These are phyloP conservation scores for Diadophis punctatus DNA, from an alignment of 2,113 vertebrate species.

Conservation along the genomic window DNA sequence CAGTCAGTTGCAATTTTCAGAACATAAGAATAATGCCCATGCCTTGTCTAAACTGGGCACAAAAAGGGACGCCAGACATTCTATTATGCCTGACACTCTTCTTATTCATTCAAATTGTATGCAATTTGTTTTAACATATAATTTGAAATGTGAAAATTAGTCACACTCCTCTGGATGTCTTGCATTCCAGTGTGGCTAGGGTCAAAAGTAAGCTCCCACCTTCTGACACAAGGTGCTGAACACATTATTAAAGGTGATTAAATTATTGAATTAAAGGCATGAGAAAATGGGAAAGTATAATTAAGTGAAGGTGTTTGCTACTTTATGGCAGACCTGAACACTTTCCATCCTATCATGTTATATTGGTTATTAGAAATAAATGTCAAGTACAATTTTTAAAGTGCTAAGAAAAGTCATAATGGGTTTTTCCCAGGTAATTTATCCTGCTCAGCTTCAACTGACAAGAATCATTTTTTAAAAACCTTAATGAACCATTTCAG, in stretches of 20 bases:
- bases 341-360: constrained; percentile 38
- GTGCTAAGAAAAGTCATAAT: constrained; percentile 51
- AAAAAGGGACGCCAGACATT: neutral
- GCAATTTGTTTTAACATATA: constrained; percentile 1
- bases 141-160: constrained; percentile 16
- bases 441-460: constrained; percentile 48
- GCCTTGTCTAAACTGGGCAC: neutral
- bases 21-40: neutral
- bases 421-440: constrained; percentile 43
- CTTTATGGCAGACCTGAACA: constrained; percentile 35
- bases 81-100: neutral
- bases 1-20: neutral
- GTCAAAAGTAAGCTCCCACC: neutral
- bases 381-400: constrained; percentile 59
- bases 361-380: constrained; percentile 64
- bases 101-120: neutral
- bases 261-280: constrained; percentile 49
- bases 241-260: constrained; percentile 52
- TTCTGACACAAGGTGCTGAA: constrained; percentile 29
- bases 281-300: constrained; percentile 47
- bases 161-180: neutral
- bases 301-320: constrained; percentile 49
- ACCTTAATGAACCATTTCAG: constrained; percentile 64
- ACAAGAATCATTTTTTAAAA: constrained; percentile 57
- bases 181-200: neutral